A percentile compares a stretch with the other conserved stretches of the same genome.
Evolutionary conservation across 2,888 invertebrate species (phyloP).

Genomic region (Elegia similella): DNA sequence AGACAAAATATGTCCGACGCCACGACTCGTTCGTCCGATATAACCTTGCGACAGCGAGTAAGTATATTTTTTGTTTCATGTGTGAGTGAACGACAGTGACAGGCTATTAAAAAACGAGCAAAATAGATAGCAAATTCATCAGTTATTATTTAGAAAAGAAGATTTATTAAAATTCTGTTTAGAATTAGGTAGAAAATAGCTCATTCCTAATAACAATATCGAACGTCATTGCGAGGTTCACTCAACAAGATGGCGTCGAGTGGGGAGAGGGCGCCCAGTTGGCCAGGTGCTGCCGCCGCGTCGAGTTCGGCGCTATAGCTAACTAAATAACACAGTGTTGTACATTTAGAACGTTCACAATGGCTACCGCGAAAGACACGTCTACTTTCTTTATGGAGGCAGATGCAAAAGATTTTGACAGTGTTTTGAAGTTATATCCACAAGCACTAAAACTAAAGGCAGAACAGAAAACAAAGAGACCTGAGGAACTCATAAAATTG

Average conservation of each 20-base stretch:
- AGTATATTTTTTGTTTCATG: slow-evolving; percentile 67
- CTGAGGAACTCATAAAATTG: slow-evolving; percentile 96
- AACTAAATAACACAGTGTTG: slow-evolving; percentile 81
- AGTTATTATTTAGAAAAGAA: slow-evolving; percentile 24
- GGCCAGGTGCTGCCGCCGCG: slow-evolving; percentile 83
- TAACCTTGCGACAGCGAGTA: slow-evolving; percentile 76
- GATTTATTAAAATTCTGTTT: slow-evolving; percentile 31
- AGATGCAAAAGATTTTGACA: slow-evolving; percentile 92
- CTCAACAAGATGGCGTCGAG: slow-evolving; percentile 78
- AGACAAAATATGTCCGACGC: slow-evolving; percentile 75
- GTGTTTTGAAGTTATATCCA: slow-evolving; percentile 94
- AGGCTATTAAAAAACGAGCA: slow-evolving; percentile 25
- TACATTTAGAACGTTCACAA: slow-evolving; percentile 85
- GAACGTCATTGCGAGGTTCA: slow-evolving; percentile 76
- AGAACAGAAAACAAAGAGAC: slow-evolving; percentile 94
- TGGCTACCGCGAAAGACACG: slow-evolving; percentile 94
- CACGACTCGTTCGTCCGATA: slow-evolving; percentile 71
- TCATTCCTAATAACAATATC: slow-evolving; percentile 71
- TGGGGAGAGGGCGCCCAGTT: slow-evolving; percentile 81
- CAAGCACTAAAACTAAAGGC: slow-evolving; percentile 95
- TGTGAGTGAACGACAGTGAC: slow-evolving; percentile 27
- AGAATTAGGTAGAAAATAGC: slow-evolving; percentile 48
- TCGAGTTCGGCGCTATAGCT: slow-evolving; percentile 81
- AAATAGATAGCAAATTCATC: slow-evolving; percentile 24
- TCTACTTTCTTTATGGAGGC: slow-evolving; percentile 96